Base-by-base conservation (phyloP, 2,888 invertebrate genomes). In the Eurytoma adleriae region DNA sequence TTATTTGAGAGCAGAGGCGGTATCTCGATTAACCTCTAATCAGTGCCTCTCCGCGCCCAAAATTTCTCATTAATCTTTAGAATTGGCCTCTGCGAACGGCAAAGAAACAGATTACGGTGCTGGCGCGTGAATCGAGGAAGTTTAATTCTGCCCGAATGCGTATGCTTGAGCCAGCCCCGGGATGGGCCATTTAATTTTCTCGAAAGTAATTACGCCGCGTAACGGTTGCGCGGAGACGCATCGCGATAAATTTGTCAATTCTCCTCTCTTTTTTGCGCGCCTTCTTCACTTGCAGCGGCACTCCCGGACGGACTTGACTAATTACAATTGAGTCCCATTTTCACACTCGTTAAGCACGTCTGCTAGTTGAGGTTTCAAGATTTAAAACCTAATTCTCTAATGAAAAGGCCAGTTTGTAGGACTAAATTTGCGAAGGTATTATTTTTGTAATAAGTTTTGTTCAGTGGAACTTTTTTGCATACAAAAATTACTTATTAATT, bases 141-240 rank as follows among this genome's bases (percentile, higher is more conserved):
- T 76, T 76, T 76, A 69, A 62, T 76, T 62, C 69, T 13, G 54
- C 54, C 52, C n/a, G 48, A 50, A 57, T 57, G 75, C 75, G 68
- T 59, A 30, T 16, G 18, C 71, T 5, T 30, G 18, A 18, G 66
- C 57, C 61, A 20, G 2, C 4, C 74, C 27, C n/a, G n/a, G 16
- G 48, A 50, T 54, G 48, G 27, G 27, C 27, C 67, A 57, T 50
- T 75, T 67, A 75, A 75, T 75, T 75, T 75, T 59, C 70, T 56
- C 50, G 50, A 48, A 66, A 71, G 71, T 62, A 78, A 78, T 78
- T 78, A 78, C 77, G 64, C 50, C 20, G 30, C 70, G 64, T 62
- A 64, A 62, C 67, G 77, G 62, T 40, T 30, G 50, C 67, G 50
- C 67, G 30, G 67, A 75, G 64, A 78, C 50, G 71, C 71, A 57